phyloP scores from a whole-genome alignment of 2,113 vertebrate species.

The Alaudala cheleensis region DNA sequence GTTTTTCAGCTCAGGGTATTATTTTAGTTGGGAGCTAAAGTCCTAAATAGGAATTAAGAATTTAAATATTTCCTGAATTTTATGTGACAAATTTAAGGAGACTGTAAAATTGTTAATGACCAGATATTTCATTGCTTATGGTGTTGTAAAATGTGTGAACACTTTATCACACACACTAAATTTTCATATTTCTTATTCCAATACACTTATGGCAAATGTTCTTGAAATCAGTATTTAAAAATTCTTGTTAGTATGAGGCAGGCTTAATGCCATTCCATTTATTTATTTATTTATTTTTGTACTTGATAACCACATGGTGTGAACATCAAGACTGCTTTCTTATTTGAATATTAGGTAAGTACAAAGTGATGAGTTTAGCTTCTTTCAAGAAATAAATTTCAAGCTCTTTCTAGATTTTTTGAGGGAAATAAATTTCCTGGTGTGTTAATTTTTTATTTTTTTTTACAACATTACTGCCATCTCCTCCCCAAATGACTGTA shows the following conservation, averaged over 20 bases:
- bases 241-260: background rate
- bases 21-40: background rate
- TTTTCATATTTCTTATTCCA: background rate
- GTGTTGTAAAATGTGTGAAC: background rate
- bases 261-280: background rate
- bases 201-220: background rate
- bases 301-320: background rate
- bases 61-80: background rate
- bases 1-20: background rate
- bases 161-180: background rate
- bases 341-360: background rate
- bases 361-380: background rate
- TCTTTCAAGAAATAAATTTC: background rate
- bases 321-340: background rate
- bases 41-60: background rate
- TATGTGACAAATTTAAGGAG: background rate
- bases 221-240: background rate
- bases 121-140: background rate
- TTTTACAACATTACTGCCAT: background rate
- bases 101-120: background rate
- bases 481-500: background rate
- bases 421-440: background rate
- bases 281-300: background rate
- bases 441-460: background rate
- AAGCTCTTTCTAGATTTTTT: background rate